Conservation (phyloP, 2,888 invertebrate genomes). For the Caenorhabditis macrosperma region DNA sequence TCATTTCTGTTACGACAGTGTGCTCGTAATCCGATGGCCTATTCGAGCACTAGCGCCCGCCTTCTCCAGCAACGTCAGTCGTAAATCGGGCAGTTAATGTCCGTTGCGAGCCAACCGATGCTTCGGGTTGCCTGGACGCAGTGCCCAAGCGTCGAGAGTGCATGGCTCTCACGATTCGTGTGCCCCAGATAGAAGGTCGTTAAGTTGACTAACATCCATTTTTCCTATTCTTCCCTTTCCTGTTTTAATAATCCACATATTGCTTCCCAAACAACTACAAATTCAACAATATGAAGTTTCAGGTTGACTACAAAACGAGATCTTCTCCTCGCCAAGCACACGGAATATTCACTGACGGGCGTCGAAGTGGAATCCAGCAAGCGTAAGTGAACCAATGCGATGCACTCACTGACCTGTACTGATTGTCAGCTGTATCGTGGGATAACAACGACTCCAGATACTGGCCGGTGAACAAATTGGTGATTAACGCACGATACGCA, state of each 20-base stretch:
- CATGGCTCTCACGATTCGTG: not conserved
- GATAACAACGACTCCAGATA: conserved; percentile 40
- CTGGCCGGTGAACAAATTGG: conserved; percentile 64
- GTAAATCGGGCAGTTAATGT: not conserved
- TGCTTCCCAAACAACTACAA: too few relatives aligned
- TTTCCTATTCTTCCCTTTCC: not conserved
- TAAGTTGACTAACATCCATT: too few relatives aligned
- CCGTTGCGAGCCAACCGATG: not conserved
- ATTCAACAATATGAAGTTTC: conserved; percentile 14
- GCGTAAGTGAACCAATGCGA: conserved; percentile 17
- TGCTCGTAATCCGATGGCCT: too few relatives aligned
- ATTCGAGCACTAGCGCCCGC: not conserved
- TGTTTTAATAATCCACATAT: not conserved
- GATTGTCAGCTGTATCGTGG: conserved; percentile 50
- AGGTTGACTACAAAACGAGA: conserved; percentile 50
- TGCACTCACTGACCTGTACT: not conserved
- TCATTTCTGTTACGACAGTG: too few relatives aligned
- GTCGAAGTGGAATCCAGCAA: conserved; percentile 44
- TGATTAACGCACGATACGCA: conserved; percentile 60
- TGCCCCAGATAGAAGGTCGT: too few relatives aligned
- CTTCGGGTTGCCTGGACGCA: not conserved
- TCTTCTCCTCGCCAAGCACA: conserved; percentile 32
- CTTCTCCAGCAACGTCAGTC: not conserved
- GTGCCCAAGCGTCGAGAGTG: not conserved
- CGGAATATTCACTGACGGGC: conserved; percentile 49